phyloP scores from a whole-genome alignment of 2,113 vertebrate species.

The Podilymbus podiceps region DNA sequence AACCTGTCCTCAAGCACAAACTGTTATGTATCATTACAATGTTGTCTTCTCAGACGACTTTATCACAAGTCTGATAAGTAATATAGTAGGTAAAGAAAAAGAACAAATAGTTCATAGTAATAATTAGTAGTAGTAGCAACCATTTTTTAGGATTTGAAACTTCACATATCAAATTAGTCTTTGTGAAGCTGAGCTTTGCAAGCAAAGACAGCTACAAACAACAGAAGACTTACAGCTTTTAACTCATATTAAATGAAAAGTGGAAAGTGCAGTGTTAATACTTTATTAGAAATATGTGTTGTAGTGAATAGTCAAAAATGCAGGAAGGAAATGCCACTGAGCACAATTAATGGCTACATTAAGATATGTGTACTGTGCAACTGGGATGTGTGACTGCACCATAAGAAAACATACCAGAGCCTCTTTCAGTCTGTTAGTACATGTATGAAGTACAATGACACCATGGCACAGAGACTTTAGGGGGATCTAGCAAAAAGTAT shows the following conservation, averaged over 20 bases:
- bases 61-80: background rate
- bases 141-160: background rate
- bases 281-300: background rate
- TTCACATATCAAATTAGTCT: background rate
- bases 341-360: background rate
- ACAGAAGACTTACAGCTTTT: background rate
- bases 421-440: background rate
- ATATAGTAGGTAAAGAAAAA: background rate
- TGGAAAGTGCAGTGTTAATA: background rate
- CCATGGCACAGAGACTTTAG: background rate
- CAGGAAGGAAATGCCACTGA: background rate
- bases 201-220: background rate
- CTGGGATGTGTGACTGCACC: background rate
- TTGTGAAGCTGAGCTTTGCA: background rate
- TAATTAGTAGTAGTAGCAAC: background rate
- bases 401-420: background rate
- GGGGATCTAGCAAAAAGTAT: background rate
- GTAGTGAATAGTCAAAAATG: background rate
- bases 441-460: accelerated
- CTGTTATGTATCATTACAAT: background rate
- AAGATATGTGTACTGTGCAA: background rate
- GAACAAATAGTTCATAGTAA: background rate
- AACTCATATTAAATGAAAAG: background rate
- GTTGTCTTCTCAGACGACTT: background rate
- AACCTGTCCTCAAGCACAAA: background rate